Percentiles rank a stretch among this genome's conserved stretches.
Conservation (phyloP, 1,140 invertebrate genomes). For the Phthorimaea operculella region DNA sequence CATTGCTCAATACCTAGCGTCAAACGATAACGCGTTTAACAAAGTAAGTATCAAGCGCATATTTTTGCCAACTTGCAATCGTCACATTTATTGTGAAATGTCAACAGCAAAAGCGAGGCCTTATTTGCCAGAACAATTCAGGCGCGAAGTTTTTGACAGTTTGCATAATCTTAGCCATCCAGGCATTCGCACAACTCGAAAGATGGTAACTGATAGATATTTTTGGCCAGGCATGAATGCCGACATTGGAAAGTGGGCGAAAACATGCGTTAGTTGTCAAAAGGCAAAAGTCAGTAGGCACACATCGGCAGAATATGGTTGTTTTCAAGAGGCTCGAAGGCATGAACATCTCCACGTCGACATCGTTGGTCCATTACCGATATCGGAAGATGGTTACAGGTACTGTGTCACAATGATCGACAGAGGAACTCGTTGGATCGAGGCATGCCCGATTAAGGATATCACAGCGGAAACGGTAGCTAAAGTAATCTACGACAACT, state of each 20-base stretch:
- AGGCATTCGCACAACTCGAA: slow-evolving; percentile 16
- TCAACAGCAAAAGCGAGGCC: slow-evolving; percentile 2
- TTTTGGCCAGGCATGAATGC: slow-evolving; percentile 30
- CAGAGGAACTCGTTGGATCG: too few relatives aligned
- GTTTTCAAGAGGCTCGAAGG: background rate
- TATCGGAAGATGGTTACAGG: too few relatives aligned
- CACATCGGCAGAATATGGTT: slow-evolving; percentile 4
- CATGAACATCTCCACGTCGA: too few relatives aligned
- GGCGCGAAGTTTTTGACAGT: background rate
- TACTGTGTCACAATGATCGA: too few relatives aligned
- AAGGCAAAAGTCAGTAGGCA: slow-evolving; percentile 22
- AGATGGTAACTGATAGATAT: slow-evolving; percentile 19
- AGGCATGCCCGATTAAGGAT: too few relatives aligned
- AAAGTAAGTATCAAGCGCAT: background rate
- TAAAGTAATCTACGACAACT: too few relatives aligned
- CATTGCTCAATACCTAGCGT: background rate
- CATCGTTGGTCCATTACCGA: too few relatives aligned
- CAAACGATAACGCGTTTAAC: background rate
- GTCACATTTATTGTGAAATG: slow-evolving; percentile 1
- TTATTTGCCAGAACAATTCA: slow-evolving; percentile 6
- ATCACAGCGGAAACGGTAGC: too few relatives aligned
- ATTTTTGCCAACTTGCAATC: background rate
- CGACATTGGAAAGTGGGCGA: slow-evolving; percentile 17
- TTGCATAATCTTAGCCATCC: slow-evolving; percentile 26
- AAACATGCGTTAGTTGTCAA: slow-evolving; percentile 25